phyloP scores from a whole-genome alignment of 2,113 vertebrate genomes.

The Chaetops frenatus region DNA sequence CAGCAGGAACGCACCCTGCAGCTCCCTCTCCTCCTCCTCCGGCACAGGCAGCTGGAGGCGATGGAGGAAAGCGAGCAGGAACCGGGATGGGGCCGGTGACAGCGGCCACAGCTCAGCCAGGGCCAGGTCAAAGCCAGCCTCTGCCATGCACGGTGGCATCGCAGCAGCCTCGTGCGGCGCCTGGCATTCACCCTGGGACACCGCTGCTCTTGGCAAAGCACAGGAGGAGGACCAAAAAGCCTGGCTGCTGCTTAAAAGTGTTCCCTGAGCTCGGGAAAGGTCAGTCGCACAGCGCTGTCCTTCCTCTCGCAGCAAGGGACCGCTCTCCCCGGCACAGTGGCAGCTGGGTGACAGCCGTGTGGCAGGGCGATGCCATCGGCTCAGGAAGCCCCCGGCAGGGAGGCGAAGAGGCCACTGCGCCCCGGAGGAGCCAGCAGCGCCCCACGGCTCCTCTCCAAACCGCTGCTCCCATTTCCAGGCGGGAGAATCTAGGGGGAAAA shows the following conservation, averaged over 20 bases:
- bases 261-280: not conserved
- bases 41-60: not conserved
- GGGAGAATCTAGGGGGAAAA: not conserved
- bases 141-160: rapidly evolving
- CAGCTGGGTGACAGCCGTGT: not conserved
- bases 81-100: not conserved
- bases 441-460: not conserved
- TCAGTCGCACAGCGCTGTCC: not conserved
- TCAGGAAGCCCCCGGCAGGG: rapidly evolving
- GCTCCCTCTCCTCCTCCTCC: not conserved
- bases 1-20: not conserved
- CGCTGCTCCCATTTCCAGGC: constrained; percentile 5
- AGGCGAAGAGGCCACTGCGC: rapidly evolving
- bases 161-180: not conserved
- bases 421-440: not conserved
- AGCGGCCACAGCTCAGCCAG: rapidly evolving
- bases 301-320: not conserved
- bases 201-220: not conserved
- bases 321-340: not conserved
- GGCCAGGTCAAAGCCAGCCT: not conserved
- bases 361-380: not conserved
- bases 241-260: not conserved
- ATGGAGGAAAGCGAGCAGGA: not conserved
- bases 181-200: not conserved
- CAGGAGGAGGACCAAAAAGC: not conserved